Base-by-base conservation (phyloP, 2,113 vertebrate genomes). In the Eclectus roratus region DNA sequence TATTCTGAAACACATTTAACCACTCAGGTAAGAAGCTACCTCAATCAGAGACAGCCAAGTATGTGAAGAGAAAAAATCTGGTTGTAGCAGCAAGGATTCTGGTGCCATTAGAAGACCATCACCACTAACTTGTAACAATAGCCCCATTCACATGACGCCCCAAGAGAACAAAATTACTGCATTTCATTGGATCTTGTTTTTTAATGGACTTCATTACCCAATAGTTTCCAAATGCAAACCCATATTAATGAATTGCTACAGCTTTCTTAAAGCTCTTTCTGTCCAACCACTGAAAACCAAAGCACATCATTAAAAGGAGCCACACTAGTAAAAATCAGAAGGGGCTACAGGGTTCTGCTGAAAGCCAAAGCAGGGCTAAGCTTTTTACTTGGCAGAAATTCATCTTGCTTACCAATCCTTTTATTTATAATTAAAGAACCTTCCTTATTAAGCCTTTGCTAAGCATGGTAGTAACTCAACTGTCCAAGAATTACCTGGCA, bases 191-290 rank as follows among this genome's bases (percentile, higher is more conserved):
- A 58, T 49, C 24, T 61, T 91, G n/a, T 4, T 85, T 91, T 89
- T 84, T 84, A 97, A 96, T 61, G 14, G 50, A 81, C 82, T 94
- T 82, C 35, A 21, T 65, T 71, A 88, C 44, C 64, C 35, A 80
- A 56, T 10, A 71, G 44, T 68, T 91, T 70, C 27, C 47, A 90
- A 93, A 80, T 33, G 24, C 60, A 94, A 74, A 68, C 55, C 39
- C n/a, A 3, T 86, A 71, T 33, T 91, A 93, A 90, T 56, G 16
- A 92, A 84, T 47, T 64, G 55, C 39, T 89, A 16, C 24, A 65
- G 44, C 28, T 81, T 90, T 64, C 68, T 53, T 88, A 93, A 84
- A 15, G 52, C 35, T 90, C 29, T 52, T 76, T 73, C 60, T 9
- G 2, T 73, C 52, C 60, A 74, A 31, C 47, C 88, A 50, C 12